Percentiles rank a stretch among this genome's conserved stretches.
Evolutionary conservation across 2,888 invertebrate genomes (phyloP).

Genomic region (Ichneumoninae sp.): DNA sequence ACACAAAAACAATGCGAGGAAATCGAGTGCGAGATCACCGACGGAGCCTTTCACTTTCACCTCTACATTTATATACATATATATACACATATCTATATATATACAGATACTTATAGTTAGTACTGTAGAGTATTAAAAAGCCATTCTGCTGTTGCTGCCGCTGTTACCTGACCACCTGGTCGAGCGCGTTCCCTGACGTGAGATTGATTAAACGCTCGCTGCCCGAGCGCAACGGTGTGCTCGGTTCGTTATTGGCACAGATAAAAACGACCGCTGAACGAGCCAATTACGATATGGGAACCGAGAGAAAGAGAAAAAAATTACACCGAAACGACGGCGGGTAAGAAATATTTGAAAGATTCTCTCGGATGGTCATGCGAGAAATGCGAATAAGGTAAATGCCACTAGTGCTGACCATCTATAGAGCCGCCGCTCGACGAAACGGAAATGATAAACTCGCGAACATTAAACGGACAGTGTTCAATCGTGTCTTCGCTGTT

Average conservation of each 20-base stretch:
- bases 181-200: conserved; percentile 35
- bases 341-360: conserved; percentile 41
- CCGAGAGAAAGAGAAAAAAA: conserved; percentile 14
- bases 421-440: neutral
- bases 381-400: neutral
- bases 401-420: conserved; percentile 1
- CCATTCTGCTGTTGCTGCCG: conserved; percentile 1
- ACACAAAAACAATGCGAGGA: conserved; percentile 45
- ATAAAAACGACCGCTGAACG: conserved; percentile 33
- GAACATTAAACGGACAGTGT: neutral
- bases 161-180: conserved; percentile 44
- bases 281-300: conserved; percentile 57
- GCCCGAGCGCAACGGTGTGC: conserved; percentile 37
- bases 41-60: conserved; percentile 64
- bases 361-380: neutral
- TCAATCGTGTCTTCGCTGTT: neutral
- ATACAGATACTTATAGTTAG: neutral
- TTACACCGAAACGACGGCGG: neutral
- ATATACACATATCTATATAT: neutral
- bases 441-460: neutral
- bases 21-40: conserved; percentile 59
- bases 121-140: conserved; percentile 16
- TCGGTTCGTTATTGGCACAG: conserved; percentile 57
- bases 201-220: conserved; percentile 59
- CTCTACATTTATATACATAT: neutral